Base-by-base conservation (phyloP, 2,888 invertebrate species). In the Heliconius cydno region DNA sequence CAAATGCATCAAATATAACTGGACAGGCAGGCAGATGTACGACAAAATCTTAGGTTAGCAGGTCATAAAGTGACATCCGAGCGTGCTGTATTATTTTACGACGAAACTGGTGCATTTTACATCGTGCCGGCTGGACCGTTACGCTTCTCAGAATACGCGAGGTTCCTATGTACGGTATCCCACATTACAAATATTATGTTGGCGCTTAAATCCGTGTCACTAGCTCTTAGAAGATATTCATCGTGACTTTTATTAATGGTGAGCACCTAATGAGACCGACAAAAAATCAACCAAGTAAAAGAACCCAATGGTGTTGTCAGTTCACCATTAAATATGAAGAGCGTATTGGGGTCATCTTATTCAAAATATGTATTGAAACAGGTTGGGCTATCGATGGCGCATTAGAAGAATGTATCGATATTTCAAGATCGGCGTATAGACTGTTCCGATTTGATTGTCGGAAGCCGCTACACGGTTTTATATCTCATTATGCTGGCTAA, bases 111-210 rank as follows among this genome's bases (percentile, higher is more conserved):
- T 91, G 90, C 90, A 88, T 89, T 92, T 91, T 89, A 88, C 87
- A 87, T 86, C 85, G 84, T 86, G 86, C 85, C 85, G 86, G 85
- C 83, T 83, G 86, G 85, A 91, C 92, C 91, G 92, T 92, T 93
- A 93, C 85, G 79, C 82, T 93, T 93, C 92, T 92, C 83, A 87
- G 92, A 93, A 92, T 87, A 88, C 85, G 86, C 86, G 87, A 88
- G 89, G 86, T 85, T 87, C 88, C 88, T 88, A 88, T 87, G 87
- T 91, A 92, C 91, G 90, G 91, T 91, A 90, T 87, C 87, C 85
- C 83, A 87, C 86, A 90, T 93, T 91, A 93, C 87, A 87, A 91
- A 90, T 90, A 91, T 91, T 91, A 90, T 89, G 90, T 87, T 86
- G 88, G 86, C 87, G 83, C 84, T 87, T 85, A 87, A 88, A 92